These are phyloP conservation scores for Phaetusa simplex DNA, from an alignment of 2,113 vertebrate genomes.

Conservation along the genomic window DNA sequence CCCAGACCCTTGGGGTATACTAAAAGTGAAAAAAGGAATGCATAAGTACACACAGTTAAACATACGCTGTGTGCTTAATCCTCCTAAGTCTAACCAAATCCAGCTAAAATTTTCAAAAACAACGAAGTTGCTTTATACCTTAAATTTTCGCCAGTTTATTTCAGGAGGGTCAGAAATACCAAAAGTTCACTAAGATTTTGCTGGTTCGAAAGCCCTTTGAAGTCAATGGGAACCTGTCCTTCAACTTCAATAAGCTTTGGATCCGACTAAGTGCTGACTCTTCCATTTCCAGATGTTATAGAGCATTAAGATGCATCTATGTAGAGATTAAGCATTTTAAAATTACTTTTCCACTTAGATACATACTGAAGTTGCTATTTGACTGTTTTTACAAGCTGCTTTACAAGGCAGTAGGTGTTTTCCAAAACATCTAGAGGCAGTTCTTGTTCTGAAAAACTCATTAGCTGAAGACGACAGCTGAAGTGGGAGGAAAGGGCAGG, in stretches of 20 bases:
- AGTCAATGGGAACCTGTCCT: not conserved
- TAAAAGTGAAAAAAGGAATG: not conserved
- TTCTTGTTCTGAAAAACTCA: not conserved
- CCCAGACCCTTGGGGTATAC: not conserved
- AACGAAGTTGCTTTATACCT: not conserved
- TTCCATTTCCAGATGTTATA: not conserved
- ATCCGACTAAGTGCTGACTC: not conserved
- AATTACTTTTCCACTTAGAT: not conserved
- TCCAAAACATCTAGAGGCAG: not conserved
- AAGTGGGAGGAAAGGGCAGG: not conserved
- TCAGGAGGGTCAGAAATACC: not conserved
- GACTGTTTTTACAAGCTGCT: not conserved
- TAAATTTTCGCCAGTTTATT: not conserved
- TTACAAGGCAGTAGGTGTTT: not conserved
- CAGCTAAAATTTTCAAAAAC: not conserved
- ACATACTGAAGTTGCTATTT: not conserved
- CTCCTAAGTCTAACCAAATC: not conserved
- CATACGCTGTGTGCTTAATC: not conserved
- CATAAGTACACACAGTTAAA: not conserved
- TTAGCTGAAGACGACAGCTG: not conserved
- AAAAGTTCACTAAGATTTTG: not conserved
- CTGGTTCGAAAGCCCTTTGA: not conserved
- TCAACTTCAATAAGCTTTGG: not conserved
- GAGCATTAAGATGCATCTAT: not conserved
- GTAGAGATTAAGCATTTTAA: not conserved